These are phyloP conservation scores for Geophilus truncorum DNA, from an alignment of 2,888 invertebrate genomes.

Conservation along the genomic window DNA sequence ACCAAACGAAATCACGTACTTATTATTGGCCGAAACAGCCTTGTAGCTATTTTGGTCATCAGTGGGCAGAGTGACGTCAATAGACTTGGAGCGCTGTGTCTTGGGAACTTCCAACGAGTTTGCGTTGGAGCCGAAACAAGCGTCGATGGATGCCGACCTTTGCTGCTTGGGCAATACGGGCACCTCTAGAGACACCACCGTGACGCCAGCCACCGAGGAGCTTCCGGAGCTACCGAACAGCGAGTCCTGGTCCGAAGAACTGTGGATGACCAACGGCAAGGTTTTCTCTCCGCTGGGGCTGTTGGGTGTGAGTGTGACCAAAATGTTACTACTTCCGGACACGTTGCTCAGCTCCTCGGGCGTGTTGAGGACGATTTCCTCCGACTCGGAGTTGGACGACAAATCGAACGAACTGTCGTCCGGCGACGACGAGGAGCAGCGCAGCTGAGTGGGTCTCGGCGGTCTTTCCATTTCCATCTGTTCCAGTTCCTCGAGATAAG, in stretches of 20 bases:
- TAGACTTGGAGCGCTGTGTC: constrained; percentile 67
- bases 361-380: not conserved
- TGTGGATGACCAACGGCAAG: constrained; percentile 30
- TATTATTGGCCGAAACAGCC: constrained; percentile 54
- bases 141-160: constrained; percentile 81
- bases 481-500: constrained; percentile 39
- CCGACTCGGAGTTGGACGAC: not conserved
- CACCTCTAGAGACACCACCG: constrained; percentile 71
- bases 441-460: not conserved
- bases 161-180: constrained; percentile 72
- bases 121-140: constrained; percentile 69
- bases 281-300: constrained; percentile 42
- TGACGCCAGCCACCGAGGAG: constrained; percentile 51
- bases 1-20: not conserved
- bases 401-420: constrained; percentile 35
- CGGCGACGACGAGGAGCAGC: constrained; percentile 34
- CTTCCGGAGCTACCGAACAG: constrained; percentile 41
- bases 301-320: constrained; percentile 61
- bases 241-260: constrained; percentile 37
- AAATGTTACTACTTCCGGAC: constrained; percentile 48
- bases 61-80: constrained; percentile 81
- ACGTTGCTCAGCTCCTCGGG: constrained; percentile 25
- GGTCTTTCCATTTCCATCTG: constrained; percentile 34
- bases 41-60: constrained; percentile 79
- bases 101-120: constrained; percentile 54